Percentiles rank a stretch among this genome's conserved stretches.
Evolutionary conservation across 1,140 invertebrate species (phyloP).

Genomic region (Bradysia coprophila): DNA sequence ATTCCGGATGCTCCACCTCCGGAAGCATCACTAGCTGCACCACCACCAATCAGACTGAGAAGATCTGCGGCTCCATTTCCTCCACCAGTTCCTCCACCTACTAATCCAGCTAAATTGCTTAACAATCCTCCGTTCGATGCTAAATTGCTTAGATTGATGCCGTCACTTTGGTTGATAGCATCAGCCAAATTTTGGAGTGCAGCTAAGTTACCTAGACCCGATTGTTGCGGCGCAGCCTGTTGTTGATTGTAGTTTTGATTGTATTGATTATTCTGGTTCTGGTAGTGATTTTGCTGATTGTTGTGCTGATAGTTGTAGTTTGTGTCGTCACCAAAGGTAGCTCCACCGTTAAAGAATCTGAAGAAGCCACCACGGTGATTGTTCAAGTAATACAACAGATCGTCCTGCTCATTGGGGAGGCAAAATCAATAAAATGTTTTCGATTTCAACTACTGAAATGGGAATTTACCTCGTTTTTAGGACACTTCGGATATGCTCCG

Average conservation of each 20-base stretch:
- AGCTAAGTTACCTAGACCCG: background rate
- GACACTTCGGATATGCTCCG: slow-evolving; percentile 48
- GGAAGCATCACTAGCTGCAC: background rate
- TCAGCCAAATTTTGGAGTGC: slow-evolving; percentile 3
- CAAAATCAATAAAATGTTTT: too few species aligned
- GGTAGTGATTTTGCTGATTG: slow-evolving; percentile 4
- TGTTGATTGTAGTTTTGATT: slow-evolving; percentile 1
- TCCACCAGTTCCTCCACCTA: background rate
- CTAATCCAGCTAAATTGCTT: background rate
- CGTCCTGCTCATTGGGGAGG: slow-evolving; percentile 34
- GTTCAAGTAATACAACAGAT: slow-evolving; percentile 58
- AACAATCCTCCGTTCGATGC: background rate
- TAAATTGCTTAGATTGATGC: slow-evolving; percentile 4
- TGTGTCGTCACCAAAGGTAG: slow-evolving; percentile 2
- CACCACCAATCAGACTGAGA: background rate
- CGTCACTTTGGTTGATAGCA: background rate
- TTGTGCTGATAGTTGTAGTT: slow-evolving; percentile 1
- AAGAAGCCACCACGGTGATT: slow-evolving; percentile 75
- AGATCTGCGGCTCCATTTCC: background rate
- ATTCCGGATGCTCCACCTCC: background rate
- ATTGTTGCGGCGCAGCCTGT: slow-evolving; percentile 1
- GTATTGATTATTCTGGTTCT: background rate
- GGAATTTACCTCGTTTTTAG: slow-evolving; percentile 37
- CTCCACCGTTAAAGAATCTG: slow-evolving; percentile 41
- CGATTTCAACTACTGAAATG: too few species aligned